Percentiles rank a stretch among this genome's conserved stretches.
Evolutionary conservation across 2,888 invertebrate genomes (phyloP).

Genomic region (Agonopterix arenella): DNA sequence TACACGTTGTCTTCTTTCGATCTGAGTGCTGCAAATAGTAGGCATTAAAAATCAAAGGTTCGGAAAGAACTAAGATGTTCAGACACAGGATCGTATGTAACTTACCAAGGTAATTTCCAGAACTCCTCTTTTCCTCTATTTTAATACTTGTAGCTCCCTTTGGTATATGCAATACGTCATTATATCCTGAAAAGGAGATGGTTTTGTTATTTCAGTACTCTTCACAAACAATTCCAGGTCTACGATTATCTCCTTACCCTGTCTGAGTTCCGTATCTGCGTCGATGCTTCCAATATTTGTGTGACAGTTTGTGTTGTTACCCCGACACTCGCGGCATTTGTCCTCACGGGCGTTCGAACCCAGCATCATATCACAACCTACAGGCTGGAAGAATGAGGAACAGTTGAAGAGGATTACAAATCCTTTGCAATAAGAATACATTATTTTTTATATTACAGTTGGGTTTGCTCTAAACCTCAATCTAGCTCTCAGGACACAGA

Average conservation of each 20-base stretch:
- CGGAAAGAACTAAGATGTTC: too few species aligned
- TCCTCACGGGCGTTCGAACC: conserved; percentile 92
- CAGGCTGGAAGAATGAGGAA: conserved; percentile 74
- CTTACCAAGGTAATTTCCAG: conserved; percentile 93
- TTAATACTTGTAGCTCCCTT: conserved; percentile 94
- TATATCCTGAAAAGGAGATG: conserved; percentile 83
- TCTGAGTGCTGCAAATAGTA: conserved; percentile 77
- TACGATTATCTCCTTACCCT: conserved; percentile 71
- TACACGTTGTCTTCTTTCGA: conserved; percentile 89
- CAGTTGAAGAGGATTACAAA: too few species aligned
- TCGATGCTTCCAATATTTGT: conserved; percentile 85
- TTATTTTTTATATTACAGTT: too few species aligned
- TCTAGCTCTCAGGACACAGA: too few species aligned
- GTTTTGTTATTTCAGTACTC: too few species aligned
- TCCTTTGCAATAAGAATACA: too few species aligned
- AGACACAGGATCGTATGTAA: conserved; percentile 3
- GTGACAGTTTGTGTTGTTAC: conserved; percentile 91
- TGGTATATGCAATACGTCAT: conserved; percentile 93
- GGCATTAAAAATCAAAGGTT: neutral
- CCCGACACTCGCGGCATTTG: conserved; percentile 94
- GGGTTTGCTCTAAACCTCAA: too few species aligned
- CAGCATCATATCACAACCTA: conserved; percentile 96
- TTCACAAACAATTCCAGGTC: neutral
- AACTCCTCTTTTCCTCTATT: conserved; percentile 86
- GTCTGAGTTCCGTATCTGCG: conserved; percentile 80